phyloP scores from a whole-genome alignment of 2,797 vertebrate genomes.

The Harpia harpyja region DNA sequence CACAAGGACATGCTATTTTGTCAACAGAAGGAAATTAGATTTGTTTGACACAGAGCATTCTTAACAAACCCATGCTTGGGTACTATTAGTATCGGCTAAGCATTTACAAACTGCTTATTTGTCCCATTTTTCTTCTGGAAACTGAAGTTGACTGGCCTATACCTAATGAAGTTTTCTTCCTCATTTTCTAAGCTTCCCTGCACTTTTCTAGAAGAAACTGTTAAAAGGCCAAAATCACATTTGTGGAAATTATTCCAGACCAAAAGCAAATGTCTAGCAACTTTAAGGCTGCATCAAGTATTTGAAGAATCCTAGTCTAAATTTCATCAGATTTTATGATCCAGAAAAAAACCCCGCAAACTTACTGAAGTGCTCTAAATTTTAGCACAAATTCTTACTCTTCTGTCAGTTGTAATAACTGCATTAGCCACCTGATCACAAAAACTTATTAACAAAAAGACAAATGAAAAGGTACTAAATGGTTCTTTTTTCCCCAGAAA shows the following conservation, averaged over 20 bases:
- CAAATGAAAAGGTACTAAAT: background rate
- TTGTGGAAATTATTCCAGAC: background rate
- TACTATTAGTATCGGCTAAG: background rate
- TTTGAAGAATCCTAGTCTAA: background rate
- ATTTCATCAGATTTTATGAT: background rate
- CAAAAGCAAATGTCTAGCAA: background rate
- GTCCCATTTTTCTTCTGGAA: background rate
- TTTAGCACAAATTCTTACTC: background rate
- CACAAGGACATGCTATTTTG: background rate
- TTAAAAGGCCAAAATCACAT: background rate
- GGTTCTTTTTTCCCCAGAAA: background rate
- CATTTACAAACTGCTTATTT: background rate
- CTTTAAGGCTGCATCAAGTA: background rate
- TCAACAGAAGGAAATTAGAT: background rate
- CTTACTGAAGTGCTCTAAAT: background rate
- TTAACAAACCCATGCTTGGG: background rate
- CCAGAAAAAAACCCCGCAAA: background rate
- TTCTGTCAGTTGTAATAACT: background rate
- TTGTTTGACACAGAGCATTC: background rate
- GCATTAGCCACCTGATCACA: background rate
- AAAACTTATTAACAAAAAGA: background rate
- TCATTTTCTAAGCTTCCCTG: background rate
- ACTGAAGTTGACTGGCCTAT: background rate
- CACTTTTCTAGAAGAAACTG: background rate
- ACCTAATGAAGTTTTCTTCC: background rate